These are phyloP conservation scores for Raja brachyura DNA, from an alignment of 2,113 vertebrate genomes.

Conservation along the genomic window DNA sequence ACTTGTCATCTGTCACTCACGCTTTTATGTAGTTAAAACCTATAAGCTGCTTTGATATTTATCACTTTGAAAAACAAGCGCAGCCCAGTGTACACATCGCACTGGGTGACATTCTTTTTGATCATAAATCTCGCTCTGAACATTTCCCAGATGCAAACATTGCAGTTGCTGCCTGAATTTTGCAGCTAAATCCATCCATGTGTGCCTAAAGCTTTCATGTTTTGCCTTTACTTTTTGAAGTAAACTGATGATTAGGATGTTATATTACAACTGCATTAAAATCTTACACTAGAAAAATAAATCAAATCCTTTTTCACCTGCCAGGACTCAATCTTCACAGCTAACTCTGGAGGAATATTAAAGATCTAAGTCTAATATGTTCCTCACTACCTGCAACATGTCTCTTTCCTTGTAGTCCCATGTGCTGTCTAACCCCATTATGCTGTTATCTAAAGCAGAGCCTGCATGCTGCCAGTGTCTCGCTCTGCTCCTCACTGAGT, in stretches of 20 bases:
- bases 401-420: background rate
- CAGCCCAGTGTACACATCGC: background rate
- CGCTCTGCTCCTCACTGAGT: background rate
- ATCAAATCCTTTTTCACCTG: background rate
- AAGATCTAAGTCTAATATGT: background rate
- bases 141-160: background rate
- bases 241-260: background rate
- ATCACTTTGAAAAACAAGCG: slow-evolving; percentile 6
- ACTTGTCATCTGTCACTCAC: background rate
- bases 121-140: slow-evolving; percentile 15
- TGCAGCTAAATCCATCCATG: background rate
- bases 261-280: background rate
- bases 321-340: background rate
- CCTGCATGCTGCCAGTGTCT: background rate
- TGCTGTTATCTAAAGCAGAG: background rate
- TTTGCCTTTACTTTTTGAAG: background rate
- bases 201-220: background rate
- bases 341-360: background rate
- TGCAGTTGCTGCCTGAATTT: background rate
- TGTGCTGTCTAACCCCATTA: background rate
- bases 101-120: background rate
- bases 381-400: background rate
- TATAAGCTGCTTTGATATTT: background rate
- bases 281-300: background rate
- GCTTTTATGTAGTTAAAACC: background rate